Evolutionary conservation across 2,888 invertebrate species (phyloP), one percentile per base, ranked within the genome.

Genomic region (Watsonalla cultraria): DNA sequence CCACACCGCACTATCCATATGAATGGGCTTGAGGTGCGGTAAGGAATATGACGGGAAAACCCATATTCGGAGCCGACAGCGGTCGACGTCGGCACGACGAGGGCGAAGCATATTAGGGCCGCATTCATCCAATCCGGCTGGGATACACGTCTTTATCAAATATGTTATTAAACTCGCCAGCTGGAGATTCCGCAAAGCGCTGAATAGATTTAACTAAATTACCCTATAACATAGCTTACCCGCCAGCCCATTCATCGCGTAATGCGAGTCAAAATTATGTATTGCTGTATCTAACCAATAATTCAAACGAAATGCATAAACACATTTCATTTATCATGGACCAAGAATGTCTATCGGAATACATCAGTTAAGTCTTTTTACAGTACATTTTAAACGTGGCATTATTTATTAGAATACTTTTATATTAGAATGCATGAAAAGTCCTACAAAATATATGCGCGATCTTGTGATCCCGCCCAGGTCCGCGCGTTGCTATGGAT

Each of bases 101-200:
- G 72, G 80, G 78, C 76, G 66, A 66, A 68, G 68, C 76, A 69
- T 84, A 86, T 86, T 84, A 84, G 74, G 76, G 69, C 69, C 78
- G 70, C 74, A 82, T 84, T 81, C 79, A 84, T 78, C 78, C 75
- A 67, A 75, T 76, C 79, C 78, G 66, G 62, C 70, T 73, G 70
- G 68, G 74, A 80, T 80, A 80, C 80, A 80, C 76, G 80, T 84
- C 84, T 84, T 82, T 84, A 85, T 83, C 81, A 84, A 80, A 82
- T 70, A 73, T 75, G 80, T 81, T 86, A 86, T 86, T 86, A 85
- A 84, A 83, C 81, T 80, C 72, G 67, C 74, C 76, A 78, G 77
- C 73, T 72, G 78, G 68, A 78, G 75, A 77, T 77, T 79, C 74
- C 71, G 66, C 75, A 74, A 76, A 65, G 68, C 60, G 70, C 65